Percentiles rank a stretch among this genome's conserved stretches.
phyloP scores from a whole-genome alignment of 2,113 vertebrate genomes.

The Rhinogobius similis region DNA sequence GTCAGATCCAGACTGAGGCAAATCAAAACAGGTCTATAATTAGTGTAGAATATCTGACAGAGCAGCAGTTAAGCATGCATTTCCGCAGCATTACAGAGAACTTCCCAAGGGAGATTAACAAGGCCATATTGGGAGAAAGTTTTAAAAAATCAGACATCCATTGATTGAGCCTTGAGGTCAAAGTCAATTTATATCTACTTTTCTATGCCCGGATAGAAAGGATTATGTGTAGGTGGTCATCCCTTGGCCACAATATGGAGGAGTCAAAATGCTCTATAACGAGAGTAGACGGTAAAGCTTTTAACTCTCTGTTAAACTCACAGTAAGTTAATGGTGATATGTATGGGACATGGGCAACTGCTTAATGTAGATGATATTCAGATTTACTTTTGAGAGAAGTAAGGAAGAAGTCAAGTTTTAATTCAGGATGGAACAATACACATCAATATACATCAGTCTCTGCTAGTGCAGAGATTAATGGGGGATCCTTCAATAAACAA shows the following conservation, averaged over 20 bases:
- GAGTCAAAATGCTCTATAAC: neutral
- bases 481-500: no score
- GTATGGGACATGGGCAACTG: neutral
- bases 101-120: neutral
- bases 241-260: neutral
- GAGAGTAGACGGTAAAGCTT: neutral
- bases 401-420: neutral
- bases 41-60: neutral
- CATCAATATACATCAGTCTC: no score
- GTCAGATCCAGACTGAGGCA: neutral
- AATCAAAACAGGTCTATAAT: conserved; percentile 6
- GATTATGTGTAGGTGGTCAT: conserved; percentile 15
- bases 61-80: neutral
- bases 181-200: conserved; percentile 5
- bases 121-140: conserved; percentile 2
- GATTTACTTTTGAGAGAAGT: neutral
- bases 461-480: no score
- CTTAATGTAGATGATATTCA: neutral
- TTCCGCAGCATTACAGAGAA: neutral
- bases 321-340: no score
- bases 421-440: neutral
- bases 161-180: conserved; percentile 6
- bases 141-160: conserved; percentile 1
- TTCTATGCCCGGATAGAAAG: neutral
- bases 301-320: no score